These are phyloP conservation scores for Tangara arthus DNA, from an alignment of 2,797 vertebrate genomes.

Conservation along the genomic window DNA sequence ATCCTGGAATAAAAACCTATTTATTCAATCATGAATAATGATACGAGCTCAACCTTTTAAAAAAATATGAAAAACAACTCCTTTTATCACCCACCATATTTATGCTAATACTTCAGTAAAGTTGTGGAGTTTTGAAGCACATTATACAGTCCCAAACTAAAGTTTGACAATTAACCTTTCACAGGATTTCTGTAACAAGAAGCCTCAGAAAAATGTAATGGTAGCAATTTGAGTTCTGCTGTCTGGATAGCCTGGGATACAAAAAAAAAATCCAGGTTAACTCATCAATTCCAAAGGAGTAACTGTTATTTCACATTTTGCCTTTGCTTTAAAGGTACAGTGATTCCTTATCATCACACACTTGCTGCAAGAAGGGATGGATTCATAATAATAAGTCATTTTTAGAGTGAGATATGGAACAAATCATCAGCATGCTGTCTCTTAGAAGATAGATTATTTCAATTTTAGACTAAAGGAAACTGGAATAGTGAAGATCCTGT, in stretches of 20 bases:
- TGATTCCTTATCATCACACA: neutral
- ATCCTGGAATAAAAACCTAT: slow-evolving; percentile 26
- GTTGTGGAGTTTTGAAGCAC: neutral
- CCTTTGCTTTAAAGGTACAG: neutral
- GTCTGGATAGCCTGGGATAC: neutral
- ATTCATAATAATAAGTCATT: slow-evolving; percentile 13
- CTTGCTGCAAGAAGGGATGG: neutral
- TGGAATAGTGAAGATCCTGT: neutral
- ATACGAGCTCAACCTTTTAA: slow-evolving; percentile 35
- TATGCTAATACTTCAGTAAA: slow-evolving; percentile 8
- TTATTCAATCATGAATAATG: slow-evolving; percentile 52
- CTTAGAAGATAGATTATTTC: slow-evolving; percentile 4
- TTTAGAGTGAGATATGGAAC: slow-evolving; percentile 17
- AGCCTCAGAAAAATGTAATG: neutral
- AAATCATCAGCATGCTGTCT: neutral
- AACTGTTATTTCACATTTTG: neutral
- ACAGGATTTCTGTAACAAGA: neutral
- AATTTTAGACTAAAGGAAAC: neutral
- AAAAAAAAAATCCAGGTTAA: neutral
- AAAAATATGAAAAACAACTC: slow-evolving; percentile 17
- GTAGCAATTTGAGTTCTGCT: neutral
- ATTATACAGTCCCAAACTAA: neutral
- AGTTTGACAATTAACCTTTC: slow-evolving; percentile 37
- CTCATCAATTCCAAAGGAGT: neutral
- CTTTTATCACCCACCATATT: slow-evolving; percentile 39